Conservation (phyloP, 2,113 vertebrate species). For the Tachysurus fulvidraco region DNA sequence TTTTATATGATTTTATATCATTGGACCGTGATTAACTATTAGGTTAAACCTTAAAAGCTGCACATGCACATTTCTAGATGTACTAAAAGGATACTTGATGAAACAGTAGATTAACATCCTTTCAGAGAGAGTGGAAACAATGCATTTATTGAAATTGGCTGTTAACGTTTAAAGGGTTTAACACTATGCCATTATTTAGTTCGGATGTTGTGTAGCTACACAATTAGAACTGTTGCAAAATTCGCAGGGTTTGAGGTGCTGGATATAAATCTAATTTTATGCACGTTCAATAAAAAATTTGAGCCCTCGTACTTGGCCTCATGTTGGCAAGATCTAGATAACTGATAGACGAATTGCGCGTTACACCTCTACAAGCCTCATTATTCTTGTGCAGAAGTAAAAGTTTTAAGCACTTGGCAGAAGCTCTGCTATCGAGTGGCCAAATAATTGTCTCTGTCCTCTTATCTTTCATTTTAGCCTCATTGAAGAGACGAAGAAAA, state of each 20-base stretch:
- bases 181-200: not conserved
- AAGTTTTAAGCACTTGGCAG: slow-evolving; percentile 39
- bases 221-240: not conserved
- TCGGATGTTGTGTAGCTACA: not conserved
- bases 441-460: slow-evolving; percentile 31
- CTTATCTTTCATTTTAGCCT: slow-evolving; percentile 47
- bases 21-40: not conserved
- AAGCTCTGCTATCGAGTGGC: slow-evolving; percentile 21
- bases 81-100: not conserved
- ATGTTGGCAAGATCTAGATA: slow-evolving; percentile 30
- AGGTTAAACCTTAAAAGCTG: not conserved
- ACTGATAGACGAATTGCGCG: not conserved
- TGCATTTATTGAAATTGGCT: not conserved
- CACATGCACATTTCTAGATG: not conserved
- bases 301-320: not conserved
- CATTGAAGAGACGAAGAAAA: slow-evolving; percentile 41
- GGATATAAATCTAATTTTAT: not conserved
- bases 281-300: not conserved
- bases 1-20: not conserved
- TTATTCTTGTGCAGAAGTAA: slow-evolving; percentile 23
- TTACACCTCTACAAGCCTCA: not conserved
- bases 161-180: not conserved
- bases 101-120: not conserved
- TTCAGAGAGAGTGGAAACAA: not conserved
- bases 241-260: not conserved